Evolutionary conservation across 1,140 invertebrate species (phyloP).

Genomic region (Diachasma alloeum): DNA sequence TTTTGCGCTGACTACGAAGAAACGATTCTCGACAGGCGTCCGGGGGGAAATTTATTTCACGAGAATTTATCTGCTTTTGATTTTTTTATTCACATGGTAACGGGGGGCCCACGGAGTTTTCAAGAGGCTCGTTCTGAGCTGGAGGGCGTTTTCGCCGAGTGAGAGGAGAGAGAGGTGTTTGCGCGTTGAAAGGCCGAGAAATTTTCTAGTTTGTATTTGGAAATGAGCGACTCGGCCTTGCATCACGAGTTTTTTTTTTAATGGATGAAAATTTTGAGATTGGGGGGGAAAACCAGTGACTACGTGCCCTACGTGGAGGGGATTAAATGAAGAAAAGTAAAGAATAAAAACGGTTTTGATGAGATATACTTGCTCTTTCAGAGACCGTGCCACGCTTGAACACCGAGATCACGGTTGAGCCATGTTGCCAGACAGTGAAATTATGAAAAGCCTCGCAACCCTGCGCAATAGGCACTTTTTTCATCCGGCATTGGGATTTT

Average conservation of each 20-base stretch:
- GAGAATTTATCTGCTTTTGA: background rate
- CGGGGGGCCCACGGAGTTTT: background rate
- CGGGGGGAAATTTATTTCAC: background rate
- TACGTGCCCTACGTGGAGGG: conserved; percentile 47
- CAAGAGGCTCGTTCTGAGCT: background rate
- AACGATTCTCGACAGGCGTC: background rate
- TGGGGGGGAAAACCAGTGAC: conserved; percentile 34
- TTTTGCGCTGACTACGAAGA: background rate
- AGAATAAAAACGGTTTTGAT: background rate
- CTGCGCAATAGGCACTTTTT: conserved; percentile 57
- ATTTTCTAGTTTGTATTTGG: background rate
- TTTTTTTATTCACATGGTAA: background rate
- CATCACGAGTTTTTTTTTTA: background rate
- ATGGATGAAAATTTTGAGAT: conserved; percentile 7
- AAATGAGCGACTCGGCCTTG: too few species aligned
- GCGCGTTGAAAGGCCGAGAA: background rate
- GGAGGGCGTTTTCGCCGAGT: background rate
- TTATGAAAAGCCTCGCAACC: conserved; percentile 46
- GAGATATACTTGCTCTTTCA: conserved; percentile 38
- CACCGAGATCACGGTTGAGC: conserved; percentile 55
- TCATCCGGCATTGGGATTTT: background rate
- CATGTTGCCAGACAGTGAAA: conserved; percentile 57
- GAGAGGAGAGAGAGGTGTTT: background rate
- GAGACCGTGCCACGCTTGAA: conserved; percentile 64
- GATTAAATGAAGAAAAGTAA: conserved; percentile 9